Percentiles rank a stretch among this genome's conserved stretches.
Conservation (phyloP, 2,888 invertebrate genomes). For the Xestia xanthographa region DNA sequence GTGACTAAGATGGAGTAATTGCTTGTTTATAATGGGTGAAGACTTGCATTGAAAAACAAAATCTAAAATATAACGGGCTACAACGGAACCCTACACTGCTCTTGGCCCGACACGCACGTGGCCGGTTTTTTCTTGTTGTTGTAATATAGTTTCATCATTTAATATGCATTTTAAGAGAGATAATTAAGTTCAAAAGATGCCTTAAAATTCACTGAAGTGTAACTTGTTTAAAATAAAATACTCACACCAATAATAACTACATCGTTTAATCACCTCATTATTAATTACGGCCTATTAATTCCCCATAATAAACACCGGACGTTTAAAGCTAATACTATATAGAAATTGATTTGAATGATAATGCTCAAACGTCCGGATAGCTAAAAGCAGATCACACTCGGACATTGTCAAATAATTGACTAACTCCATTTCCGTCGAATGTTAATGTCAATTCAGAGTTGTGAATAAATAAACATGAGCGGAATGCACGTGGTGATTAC, state of each 20-base stretch:
- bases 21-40: no score
- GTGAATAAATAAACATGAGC: conserved; percentile 50
- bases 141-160: no score
- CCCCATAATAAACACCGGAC: not conserved
- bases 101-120: no score
- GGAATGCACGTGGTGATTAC: conserved; percentile 12
- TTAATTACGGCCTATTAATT: not conserved
- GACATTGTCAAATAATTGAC: conserved; percentile 49
- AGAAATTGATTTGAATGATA: conserved; percentile 44
- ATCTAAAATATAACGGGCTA: no score
- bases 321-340: not conserved
- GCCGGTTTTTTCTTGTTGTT: no score
- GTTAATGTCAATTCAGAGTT: conserved; percentile 40
- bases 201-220: not conserved
- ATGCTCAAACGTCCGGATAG: conserved; percentile 18
- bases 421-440: conserved; percentile 38
- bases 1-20: no score
- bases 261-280: not conserved
- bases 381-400: conserved; percentile 35
- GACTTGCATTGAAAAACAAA: no score
- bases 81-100: no score
- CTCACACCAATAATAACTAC: not conserved
- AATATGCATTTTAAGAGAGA: not conserved
- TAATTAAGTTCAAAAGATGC: not conserved
- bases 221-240: not conserved